Evolutionary conservation across 2,797 vertebrate species (phyloP), one percentile per base, ranked within the genome.

Genomic region (Peromyscus attwateri): DNA sequence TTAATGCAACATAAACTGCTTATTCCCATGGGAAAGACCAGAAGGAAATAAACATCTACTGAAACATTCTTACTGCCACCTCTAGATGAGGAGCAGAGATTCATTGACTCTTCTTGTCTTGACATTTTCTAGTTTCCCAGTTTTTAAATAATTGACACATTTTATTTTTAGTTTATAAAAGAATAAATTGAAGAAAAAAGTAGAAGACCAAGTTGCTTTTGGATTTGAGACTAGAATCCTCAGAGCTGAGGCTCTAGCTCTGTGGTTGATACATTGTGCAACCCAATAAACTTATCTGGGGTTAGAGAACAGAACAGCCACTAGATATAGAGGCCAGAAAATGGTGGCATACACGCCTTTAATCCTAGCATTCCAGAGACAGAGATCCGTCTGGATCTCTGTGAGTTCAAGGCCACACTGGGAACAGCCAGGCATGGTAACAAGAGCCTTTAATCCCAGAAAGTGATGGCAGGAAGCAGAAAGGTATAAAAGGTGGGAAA

Each of bases 121-220:
- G 19, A 80, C 3, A 89, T 85, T 95, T 89, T 82, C 76, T 31
- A 5, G 73, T 68, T 92, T 89, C 19, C 43, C 21, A 40, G 84
- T 79, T 75, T 94, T 92, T 80, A 93, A 94, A 71, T 21, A 46
- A 73, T 62, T 94, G 46, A 29, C 21, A 52, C 17, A 11, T 81
- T 76, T 57, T 73, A 91, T 52, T 89, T 96, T 97, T 11, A 31
- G 52, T 71, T 91, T 95, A 25, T n/a, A 89, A 80, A 84, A 52
- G 29, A 43, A 68, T 31, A 37, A 95, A 77, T 79, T 93, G 81
- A 21, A 49, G 66, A 94, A 93, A 57, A 11, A 84, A 3, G 6
- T 10, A 92, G 14, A 89, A 92, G 57, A 25, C 25, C 84, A 46
- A 91, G 43, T 80, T 91, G 34, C 29, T 87, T 89, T 95, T 91